Evolutionary conservation across 1,140 invertebrate species (phyloP).

Genomic region (Helicoverpa armigera): DNA sequence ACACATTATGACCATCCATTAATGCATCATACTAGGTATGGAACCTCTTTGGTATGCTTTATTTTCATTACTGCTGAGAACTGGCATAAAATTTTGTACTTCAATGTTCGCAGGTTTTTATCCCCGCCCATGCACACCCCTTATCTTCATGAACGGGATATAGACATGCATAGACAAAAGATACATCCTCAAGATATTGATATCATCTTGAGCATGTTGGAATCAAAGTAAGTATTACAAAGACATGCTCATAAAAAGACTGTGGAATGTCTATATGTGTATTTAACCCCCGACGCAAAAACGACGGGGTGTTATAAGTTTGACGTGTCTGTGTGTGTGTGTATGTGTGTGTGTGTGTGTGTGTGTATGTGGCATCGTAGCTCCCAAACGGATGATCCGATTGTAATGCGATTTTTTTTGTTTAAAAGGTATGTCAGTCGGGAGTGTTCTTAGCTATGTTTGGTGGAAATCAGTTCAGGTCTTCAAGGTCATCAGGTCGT

Average conservation of each 20-base stretch:
- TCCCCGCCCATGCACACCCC: conserved; percentile 40
- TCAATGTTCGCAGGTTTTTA: conserved; percentile 57
- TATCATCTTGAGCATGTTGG: conserved; percentile 68
- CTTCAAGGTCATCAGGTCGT: too few species aligned
- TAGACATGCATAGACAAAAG: conserved; percentile 54
- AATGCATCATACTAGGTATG: conserved; percentile 41
- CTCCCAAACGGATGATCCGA: too few species aligned
- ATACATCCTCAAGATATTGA: conserved; percentile 77
- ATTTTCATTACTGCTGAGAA: neutral
- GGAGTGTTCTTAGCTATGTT: too few species aligned
- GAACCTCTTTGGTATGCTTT: neutral
- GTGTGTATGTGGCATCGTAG: too few species aligned
- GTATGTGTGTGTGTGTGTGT: too few species aligned
- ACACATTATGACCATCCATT: conserved; percentile 47
- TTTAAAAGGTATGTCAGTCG: too few species aligned
- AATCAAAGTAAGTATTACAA: conserved; percentile 60
- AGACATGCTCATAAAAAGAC: neutral
- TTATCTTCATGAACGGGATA: conserved; percentile 58
- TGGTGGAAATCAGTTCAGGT: too few species aligned
- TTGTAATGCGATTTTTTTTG: too few species aligned
- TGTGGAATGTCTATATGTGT: too few species aligned
- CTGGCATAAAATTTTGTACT: neutral
- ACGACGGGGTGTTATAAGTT: too few species aligned
- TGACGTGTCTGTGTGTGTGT: too few species aligned
- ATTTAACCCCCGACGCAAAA: too few species aligned